Percentiles rank a stretch among this genome's conserved stretches.
Evolutionary conservation across 2,888 invertebrate genomes (phyloP).

Genomic region (Ochropacha duplaris): DNA sequence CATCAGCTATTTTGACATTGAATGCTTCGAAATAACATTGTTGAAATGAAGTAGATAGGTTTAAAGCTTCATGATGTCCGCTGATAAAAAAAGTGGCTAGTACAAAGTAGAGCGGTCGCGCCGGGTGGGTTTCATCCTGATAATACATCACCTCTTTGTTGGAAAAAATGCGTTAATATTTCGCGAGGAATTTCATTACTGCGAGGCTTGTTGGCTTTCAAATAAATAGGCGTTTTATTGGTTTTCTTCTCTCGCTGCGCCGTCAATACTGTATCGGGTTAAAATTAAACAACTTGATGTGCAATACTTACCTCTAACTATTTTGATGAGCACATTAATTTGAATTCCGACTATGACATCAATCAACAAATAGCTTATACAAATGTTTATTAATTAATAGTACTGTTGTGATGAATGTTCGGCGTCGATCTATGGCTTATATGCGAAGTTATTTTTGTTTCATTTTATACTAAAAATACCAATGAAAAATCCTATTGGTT

Average conservation of each 20-base stretch:
- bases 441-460: too few relatives aligned
- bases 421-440: too few relatives aligned
- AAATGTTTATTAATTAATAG: neutral
- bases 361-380: neutral
- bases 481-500: too few relatives aligned
- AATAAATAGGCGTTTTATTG: slow-evolving; percentile 80
- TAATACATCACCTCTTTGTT: slow-evolving; percentile 72
- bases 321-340: neutral
- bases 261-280: slow-evolving; percentile 66
- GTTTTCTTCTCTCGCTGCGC: slow-evolving; percentile 59
- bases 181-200: slow-evolving; percentile 78
- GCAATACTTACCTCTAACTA: neutral
- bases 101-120: slow-evolving; percentile 24
- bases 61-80: slow-evolving; percentile 8
- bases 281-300: slow-evolving; percentile 45
- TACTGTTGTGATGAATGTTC: neutral
- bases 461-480: too few relatives aligned
- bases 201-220: slow-evolving; percentile 72
- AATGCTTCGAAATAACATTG: neutral
- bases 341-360: neutral
- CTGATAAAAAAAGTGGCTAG: slow-evolving; percentile 18
- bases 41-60: neutral
- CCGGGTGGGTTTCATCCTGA: slow-evolving; percentile 43
- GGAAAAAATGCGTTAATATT: slow-evolving; percentile 78
- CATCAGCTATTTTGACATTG: neutral